Evolutionary conservation across 2,888 invertebrate genomes (phyloP).

Genomic region (Hyppa rectilinea): DNA sequence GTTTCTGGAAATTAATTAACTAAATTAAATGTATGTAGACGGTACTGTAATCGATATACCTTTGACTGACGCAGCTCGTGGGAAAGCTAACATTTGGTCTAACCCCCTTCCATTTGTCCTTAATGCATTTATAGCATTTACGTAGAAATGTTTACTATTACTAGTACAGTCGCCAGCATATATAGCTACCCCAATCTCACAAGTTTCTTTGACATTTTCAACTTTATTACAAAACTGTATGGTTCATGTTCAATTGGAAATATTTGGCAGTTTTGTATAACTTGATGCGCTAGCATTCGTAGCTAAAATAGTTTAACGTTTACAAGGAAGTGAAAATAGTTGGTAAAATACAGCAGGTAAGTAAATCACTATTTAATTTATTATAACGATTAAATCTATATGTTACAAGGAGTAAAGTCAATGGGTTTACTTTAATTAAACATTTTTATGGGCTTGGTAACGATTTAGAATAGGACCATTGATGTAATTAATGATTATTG

Average conservation of each 20-base stretch:
- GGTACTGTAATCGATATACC: conserved; percentile 8
- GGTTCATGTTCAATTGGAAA: too few species aligned
- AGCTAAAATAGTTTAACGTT: not conserved
- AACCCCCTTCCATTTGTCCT: conserved; percentile 2
- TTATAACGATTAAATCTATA: conserved; percentile 40
- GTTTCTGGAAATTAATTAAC: not conserved
- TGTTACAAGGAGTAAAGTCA: conserved; percentile 39
- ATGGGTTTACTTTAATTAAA: conserved; percentile 55
- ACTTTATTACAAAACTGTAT: too few species aligned
- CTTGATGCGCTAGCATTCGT: too few species aligned
- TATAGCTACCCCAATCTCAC: too few species aligned
- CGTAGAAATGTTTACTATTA: not conserved
- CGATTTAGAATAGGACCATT: conserved; percentile 46
- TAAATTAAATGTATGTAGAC: conserved; percentile 1
- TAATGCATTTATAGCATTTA: conserved; percentile 5
- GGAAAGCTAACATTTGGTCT: conserved; percentile 33
- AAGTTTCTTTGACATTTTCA: too few species aligned
- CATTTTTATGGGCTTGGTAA: conserved; percentile 46
- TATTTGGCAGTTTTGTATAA: too few species aligned
- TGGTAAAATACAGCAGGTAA: not conserved
- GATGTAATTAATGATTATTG: conserved; percentile 56
- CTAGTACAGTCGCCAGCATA: too few species aligned
- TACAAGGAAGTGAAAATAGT: not conserved
- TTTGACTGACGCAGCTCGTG: conserved; percentile 6
- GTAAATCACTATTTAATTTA: conserved; percentile 31